Base-by-base conservation (phyloP, 2,888 invertebrate species). In the Piscicola geometra region DNA sequence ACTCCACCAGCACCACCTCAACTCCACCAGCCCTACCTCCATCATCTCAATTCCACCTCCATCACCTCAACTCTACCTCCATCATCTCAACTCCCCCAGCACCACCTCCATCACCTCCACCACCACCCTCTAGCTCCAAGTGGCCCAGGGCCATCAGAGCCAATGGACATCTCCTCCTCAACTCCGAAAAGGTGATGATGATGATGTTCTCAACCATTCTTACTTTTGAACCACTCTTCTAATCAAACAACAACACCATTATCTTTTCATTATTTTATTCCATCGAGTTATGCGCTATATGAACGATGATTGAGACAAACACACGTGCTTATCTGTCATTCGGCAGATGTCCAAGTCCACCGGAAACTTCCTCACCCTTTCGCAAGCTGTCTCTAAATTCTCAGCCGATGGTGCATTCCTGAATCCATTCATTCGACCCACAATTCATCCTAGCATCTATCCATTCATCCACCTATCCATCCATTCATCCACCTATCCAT, bases 281-380 rank as follows among this genome's bases (percentile, higher is more conserved):
- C n/a, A n/a, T n/a, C n/a, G n/a, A n/a, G n/a, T n/a, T n/a, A n/a
- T n/a, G n/a, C n/a, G n/a, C n/a, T n/a, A n/a, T n/a, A n/a, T n/a
- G n/a, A n/a, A n/a, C n/a, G n/a, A n/a, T n/a, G n/a, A n/a, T n/a
- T n/a, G n/a, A n/a, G n/a, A n/a, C n/a, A n/a, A n/a, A n/a, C n/a
- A n/a, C n/a, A n/a, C n/a, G n/a, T n/a, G n/a, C n/a, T n/a, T n/a
- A n/a, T n/a, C n/a, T n/a, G n/a, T n/a, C n/a, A n/a, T n/a, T n/a
- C n/a, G 81, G 21, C 80, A 90, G 89, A 99, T 99, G 99, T 97
- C 98, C 0, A 99, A 99, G 85, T 95, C 95, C 0, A 99, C 98
- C 47, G 99, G 99, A 0, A 99, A 99, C 85, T 99, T 99, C 86
- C 86, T 99, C 81, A 98, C 98, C 0, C 87, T 98, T 0, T 85